Conservation (phyloP, 2,797 vertebrate genomes). For the Enteromius fasciolatus region DNA sequence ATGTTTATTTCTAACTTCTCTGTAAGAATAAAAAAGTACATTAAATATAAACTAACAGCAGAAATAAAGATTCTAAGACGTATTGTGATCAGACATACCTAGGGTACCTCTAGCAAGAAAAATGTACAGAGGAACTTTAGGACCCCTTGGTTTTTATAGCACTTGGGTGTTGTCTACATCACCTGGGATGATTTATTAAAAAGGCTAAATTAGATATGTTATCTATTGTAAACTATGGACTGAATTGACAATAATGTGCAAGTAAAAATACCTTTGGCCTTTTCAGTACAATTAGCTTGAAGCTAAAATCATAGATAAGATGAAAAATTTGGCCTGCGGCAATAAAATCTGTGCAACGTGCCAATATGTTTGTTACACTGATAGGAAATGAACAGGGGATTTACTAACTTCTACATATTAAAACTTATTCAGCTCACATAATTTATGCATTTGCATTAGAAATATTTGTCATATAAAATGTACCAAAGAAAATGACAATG, state of each 20-base stretch:
- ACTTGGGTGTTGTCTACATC: constrained; percentile 19
- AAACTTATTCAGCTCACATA: background rate
- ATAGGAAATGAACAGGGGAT: background rate
- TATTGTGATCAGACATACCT: constrained; percentile 48
- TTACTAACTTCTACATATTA: background rate
- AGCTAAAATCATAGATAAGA: constrained; percentile 32
- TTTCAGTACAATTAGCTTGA: background rate
- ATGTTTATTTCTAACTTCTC: constrained; percentile 52
- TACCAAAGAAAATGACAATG: background rate
- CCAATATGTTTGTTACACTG: background rate
- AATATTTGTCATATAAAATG: background rate
- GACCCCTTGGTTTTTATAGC: constrained; percentile 47
- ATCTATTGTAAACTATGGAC: constrained; percentile 53
- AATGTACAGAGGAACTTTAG: background rate
- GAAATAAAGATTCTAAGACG: background rate
- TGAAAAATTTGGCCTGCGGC: constrained; percentile 3
- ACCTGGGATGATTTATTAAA: constrained; percentile 36
- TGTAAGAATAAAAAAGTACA: constrained; percentile 19
- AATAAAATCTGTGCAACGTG: background rate
- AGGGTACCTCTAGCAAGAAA: constrained; percentile 30
- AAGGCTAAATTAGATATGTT: constrained; percentile 60
- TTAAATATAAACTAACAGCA: background rate
- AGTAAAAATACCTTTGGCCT: constrained; percentile 50
- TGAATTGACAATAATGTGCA: constrained; percentile 31
- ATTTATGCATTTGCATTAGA: background rate